phyloP scores from a whole-genome alignment of 2,888 invertebrate genomes.

The Sinodicranocentrus sp. region DNA sequence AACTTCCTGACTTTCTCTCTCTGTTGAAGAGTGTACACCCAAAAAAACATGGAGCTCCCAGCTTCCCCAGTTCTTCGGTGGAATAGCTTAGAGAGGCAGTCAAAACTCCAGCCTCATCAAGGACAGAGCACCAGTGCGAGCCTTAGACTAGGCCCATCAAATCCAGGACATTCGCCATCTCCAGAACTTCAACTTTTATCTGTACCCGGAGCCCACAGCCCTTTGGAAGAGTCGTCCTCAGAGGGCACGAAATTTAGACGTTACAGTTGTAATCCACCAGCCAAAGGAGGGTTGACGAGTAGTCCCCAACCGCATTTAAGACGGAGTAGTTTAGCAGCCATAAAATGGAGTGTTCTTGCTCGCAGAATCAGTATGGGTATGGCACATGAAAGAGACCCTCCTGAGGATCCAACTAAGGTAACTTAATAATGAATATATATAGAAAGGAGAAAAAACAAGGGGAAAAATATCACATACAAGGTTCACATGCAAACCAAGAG shows the following conservation, averaged over 20 bases:
- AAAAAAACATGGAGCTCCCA: constrained; percentile 37
- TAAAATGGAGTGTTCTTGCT: constrained; percentile 76
- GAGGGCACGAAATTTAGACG: constrained; percentile 63
- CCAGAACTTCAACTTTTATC: constrained; percentile 48
- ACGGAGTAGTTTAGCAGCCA: constrained; percentile 75
- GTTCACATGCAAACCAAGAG: background rate
- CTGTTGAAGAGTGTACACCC: background rate
- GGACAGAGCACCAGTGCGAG: constrained; percentile 47
- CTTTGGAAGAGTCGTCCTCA: constrained; percentile 53
- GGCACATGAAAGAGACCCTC: constrained; percentile 75
- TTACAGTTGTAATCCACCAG: constrained; percentile 73
- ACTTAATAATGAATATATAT: constrained; percentile 43
- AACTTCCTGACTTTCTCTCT: background rate
- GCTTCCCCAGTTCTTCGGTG: constrained; percentile 52
- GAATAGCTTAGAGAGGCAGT: constrained; percentile 63
- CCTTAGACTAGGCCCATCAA: constrained; percentile 27
- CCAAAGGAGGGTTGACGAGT: constrained; percentile 38
- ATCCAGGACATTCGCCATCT: constrained; percentile 11
- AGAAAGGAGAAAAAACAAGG: constrained; percentile 12
- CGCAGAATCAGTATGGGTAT: constrained; percentile 76
- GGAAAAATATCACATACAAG: constrained; percentile 25
- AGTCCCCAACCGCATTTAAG: constrained; percentile 72
- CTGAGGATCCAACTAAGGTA: constrained; percentile 76
- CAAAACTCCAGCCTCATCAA: constrained; percentile 40
- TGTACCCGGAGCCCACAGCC: constrained; percentile 61